Evolutionary conservation across 2,113 vertebrate species (phyloP), one percentile per base, ranked within the genome.

Genomic region (Cavia porcellus): DNA sequence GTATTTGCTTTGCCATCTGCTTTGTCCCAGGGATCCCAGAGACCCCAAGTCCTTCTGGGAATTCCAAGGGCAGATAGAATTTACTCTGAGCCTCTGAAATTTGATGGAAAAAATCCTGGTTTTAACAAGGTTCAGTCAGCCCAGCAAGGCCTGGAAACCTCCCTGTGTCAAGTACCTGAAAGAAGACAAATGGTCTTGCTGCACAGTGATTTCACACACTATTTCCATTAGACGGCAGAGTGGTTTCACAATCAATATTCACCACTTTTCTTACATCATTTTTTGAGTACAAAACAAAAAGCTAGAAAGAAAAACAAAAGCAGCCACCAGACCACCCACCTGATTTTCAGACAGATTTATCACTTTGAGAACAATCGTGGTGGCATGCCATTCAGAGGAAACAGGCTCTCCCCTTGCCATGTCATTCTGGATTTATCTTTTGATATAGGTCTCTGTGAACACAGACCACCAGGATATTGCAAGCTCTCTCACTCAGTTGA

Each of bases 91-190:
- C 42, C 47, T 38, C 19, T 66, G 47, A 68, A 11, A 3, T 45
- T n/a, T 4, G 0, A 1, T 55, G 22, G 20, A 42, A 5, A 19
- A 28, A 35, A 57, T 17, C 12, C 25, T 68, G 50, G 3, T 28
- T 61, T 68, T 59, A 7, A 8, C 42, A 17, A 8, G 47, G 59
- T 57, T 50, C 38, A 28, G 32, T 28, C 4, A 42, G 4, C 28
- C 64, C 32, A 72, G 64, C 22, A 61, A 19, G 19, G 22, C 28
- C 25, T 79, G 38, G 20, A 47, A 52, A 72, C n/a, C 38, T 57
- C n/a, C 38, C 7, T 15, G 24, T 59, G 52, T 55, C 55, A 38
- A 42, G 11, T 22, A 42, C 22, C 61, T 72, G 70, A 52, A 10
- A 30, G 42, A 12, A 28, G 30, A 84, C 70, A 47, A 52, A 13